Conservation (phyloP, 2,888 invertebrate genomes). For the Pyrochroa serraticornis region DNA sequence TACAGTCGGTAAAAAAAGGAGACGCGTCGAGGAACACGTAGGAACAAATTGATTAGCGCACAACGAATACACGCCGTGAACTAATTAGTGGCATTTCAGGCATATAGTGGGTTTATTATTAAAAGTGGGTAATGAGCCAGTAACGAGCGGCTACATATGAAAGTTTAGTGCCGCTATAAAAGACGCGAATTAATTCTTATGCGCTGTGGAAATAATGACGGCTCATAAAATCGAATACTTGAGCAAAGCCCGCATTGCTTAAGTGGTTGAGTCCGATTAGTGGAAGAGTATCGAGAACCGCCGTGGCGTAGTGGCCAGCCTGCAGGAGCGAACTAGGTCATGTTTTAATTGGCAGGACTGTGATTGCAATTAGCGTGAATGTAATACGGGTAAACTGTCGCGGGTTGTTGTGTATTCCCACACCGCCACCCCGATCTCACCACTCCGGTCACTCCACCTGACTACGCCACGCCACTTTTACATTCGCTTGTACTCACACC, state of each 20-base stretch:
- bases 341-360: slow-evolving; percentile 52
- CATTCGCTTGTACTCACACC: slow-evolving; percentile 56
- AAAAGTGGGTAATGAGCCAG: slow-evolving; percentile 39
- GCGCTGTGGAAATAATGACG: slow-evolving; percentile 18
- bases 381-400: slow-evolving; percentile 51
- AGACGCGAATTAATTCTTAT: slow-evolving; percentile 31
- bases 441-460: slow-evolving; percentile 35
- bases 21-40: slow-evolving; percentile 9
- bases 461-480: slow-evolving; percentile 46
- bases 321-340: slow-evolving; percentile 43
- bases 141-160: slow-evolving; percentile 31
- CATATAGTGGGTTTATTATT: slow-evolving; percentile 38
- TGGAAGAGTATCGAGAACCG: slow-evolving; percentile 30
- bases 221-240: slow-evolving; percentile 28
- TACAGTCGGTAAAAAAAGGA: slow-evolving; percentile 42
- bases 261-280: neutral
- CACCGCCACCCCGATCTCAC: slow-evolving; percentile 28
- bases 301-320: slow-evolving; percentile 15
- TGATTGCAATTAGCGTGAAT: slow-evolving; percentile 53
- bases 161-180: slow-evolving; percentile 33
- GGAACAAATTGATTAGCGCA: slow-evolving; percentile 41
- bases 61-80: slow-evolving; percentile 28
- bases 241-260: slow-evolving; percentile 1
- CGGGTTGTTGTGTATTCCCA: slow-evolving; percentile 44
- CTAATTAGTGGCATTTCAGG: slow-evolving; percentile 40